Evolutionary conservation across 2,888 invertebrate genomes (phyloP).

Genomic region (Pammene aurita): DNA sequence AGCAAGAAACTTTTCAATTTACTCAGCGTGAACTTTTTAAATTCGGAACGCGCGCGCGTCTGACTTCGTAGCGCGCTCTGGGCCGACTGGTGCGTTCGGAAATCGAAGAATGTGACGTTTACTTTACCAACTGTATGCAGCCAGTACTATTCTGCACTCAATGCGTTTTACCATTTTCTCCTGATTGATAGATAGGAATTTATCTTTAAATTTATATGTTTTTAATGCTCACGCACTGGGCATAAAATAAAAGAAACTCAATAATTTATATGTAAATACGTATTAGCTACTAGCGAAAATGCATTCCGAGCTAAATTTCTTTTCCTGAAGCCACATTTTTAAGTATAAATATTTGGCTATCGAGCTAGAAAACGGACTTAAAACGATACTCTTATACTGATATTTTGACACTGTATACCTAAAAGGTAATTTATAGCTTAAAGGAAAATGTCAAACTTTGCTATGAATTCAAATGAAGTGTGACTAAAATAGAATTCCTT

Average conservation of each 20-base stretch:
- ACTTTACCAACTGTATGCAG: conserved; percentile 45
- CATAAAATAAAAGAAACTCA: conserved; percentile 2
- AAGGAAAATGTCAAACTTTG: too few relatives aligned
- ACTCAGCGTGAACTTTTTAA: conserved; percentile 46
- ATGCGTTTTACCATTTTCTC: conserved; percentile 28
- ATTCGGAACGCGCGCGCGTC: conserved; percentile 50
- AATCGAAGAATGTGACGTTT: conserved; percentile 50
- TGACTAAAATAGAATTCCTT: too few relatives aligned
- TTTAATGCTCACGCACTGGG: not conserved
- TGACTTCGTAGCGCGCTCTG: conserved; percentile 52
- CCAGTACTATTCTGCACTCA: conserved; percentile 34
- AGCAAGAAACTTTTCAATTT: conserved; percentile 45
- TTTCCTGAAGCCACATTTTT: not conserved
- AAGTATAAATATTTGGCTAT: too few relatives aligned
- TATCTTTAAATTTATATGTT: not conserved
- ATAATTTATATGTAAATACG: not conserved
- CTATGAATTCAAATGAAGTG: too few relatives aligned
- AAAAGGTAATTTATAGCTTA: too few relatives aligned
- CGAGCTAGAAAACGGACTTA: too few relatives aligned
- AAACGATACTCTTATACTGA: too few relatives aligned
- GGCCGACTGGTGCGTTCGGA: conserved; percentile 50
- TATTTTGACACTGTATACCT: too few relatives aligned
- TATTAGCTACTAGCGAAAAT: not conserved
- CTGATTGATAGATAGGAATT: not conserved
- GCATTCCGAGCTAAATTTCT: not conserved